Conservation (phyloP, 2,797 vertebrate genomes). For the Notamacropus eugenii region DNA sequence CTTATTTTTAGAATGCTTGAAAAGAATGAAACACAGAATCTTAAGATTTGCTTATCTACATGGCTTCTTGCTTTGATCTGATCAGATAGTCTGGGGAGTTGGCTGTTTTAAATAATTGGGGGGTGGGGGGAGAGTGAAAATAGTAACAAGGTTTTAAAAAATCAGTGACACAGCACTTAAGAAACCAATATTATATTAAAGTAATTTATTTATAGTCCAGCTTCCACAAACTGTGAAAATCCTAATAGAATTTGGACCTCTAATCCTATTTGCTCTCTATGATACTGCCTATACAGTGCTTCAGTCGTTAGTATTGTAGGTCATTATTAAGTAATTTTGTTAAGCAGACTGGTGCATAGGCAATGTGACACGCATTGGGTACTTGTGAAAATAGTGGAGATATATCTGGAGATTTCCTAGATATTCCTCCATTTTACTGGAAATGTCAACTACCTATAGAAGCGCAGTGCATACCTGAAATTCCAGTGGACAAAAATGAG, state of each 20-base stretch:
- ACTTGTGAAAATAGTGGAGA: not conserved
- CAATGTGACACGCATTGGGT: not conserved
- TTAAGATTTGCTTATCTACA: not conserved
- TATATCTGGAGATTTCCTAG: not conserved
- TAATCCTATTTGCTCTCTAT: rapidly evolving
- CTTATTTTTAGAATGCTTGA: not conserved
- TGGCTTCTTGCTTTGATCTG: not conserved
- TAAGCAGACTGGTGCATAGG: not conserved
- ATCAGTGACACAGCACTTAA: not conserved
- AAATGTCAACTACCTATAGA: not conserved
- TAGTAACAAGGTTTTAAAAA: not conserved
- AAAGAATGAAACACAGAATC: not conserved
- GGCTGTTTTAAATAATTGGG: not conserved
- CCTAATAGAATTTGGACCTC: too few relatives aligned
- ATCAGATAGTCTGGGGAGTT: not conserved
- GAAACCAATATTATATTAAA: not conserved
- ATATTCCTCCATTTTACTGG: not conserved
- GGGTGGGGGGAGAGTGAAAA: not conserved
- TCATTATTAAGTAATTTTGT: not conserved
- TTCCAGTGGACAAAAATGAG: not conserved
- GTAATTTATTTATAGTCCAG: not conserved
- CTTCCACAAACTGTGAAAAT: not conserved
- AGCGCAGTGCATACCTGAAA: not conserved
- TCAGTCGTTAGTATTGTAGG: not conserved
- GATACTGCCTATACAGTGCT: not conserved